Evolutionary conservation across 2,888 invertebrate species (phyloP).

Genomic region (Eilema caniola): DNA sequence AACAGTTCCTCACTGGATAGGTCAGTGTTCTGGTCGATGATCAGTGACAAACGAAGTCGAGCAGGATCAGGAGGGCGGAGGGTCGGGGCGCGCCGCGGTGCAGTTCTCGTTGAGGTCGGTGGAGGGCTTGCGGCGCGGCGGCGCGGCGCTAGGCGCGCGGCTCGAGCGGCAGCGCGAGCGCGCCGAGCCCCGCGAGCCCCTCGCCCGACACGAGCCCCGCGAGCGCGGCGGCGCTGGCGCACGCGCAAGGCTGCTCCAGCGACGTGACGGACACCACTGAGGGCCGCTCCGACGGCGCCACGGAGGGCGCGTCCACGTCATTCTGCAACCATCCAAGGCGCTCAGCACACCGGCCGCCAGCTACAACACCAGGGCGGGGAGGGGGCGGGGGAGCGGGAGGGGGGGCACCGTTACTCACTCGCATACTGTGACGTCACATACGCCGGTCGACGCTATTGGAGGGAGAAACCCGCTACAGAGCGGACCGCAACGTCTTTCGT

Average conservation of each 20-base stretch:
- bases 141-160: constrained; percentile 27
- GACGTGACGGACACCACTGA: constrained; percentile 68
- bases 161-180: constrained; percentile 27
- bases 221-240: constrained; percentile 29
- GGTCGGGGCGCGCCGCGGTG: constrained; percentile 28
- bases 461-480: background rate
- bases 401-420: constrained; percentile 80
- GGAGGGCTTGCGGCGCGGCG: constrained; percentile 51
- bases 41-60: constrained; percentile 13
- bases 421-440: constrained; percentile 63
- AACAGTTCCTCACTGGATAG: background rate
- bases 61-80: constrained; percentile 45
- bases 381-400: constrained; percentile 44
- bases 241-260: constrained; percentile 53
- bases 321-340: constrained; percentile 85
- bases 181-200: constrained; percentile 30
- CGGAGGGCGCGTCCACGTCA: constrained; percentile 85
- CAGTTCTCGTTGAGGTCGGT: constrained; percentile 52
- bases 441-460: constrained; percentile 33
- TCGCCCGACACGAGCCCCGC: constrained; percentile 12
- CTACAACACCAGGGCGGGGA: constrained; percentile 65
- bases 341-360: constrained; percentile 79
- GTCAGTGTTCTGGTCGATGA: no score
- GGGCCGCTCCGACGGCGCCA: constrained; percentile 73
- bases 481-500: constrained; percentile 6